Percentiles rank a stretch among this genome's conserved stretches.
phyloP scores from a whole-genome alignment of 2,888 invertebrate genomes.

The Cyclophora albipunctata region DNA sequence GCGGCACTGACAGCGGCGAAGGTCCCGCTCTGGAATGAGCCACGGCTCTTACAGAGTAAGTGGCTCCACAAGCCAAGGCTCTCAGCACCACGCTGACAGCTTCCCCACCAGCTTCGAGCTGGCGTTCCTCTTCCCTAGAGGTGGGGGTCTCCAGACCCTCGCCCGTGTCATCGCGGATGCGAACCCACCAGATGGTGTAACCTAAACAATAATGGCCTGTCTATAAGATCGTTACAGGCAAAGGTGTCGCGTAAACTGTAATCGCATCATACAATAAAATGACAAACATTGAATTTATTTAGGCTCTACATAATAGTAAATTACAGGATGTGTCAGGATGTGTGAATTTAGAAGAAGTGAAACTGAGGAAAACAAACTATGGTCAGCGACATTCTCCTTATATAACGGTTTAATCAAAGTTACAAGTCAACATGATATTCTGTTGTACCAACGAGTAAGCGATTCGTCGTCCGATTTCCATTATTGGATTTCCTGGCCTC shows the following conservation, averaged over 20 bases:
- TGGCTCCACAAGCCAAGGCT: constrained; percentile 57
- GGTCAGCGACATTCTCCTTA: too few relatives aligned
- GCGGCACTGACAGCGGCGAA: constrained; percentile 50
- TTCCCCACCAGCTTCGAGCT: constrained; percentile 59
- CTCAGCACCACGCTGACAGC: constrained; percentile 48
- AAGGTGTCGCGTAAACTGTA: too few relatives aligned
- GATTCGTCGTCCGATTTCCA: too few relatives aligned
- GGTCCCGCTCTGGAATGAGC: constrained; percentile 63
- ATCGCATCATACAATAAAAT: too few relatives aligned
- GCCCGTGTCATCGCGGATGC: constrained; percentile 53
- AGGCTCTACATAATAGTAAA: too few relatives aligned
- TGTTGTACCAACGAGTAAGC: too few relatives aligned
- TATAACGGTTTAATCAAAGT: too few relatives aligned
- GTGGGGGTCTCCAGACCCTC: constrained; percentile 44
- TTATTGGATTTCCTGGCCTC: too few relatives aligned
- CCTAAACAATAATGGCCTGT: constrained; percentile 26
- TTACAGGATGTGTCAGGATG: neutral
- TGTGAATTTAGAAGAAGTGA: neutral
- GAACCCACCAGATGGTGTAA: constrained; percentile 62
- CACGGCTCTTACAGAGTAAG: constrained; percentile 57
- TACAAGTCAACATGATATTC: too few relatives aligned
- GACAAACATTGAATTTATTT: too few relatives aligned
- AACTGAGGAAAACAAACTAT: too few relatives aligned
- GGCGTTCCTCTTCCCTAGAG: constrained; percentile 52
- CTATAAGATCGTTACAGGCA: neutral